These are phyloP conservation scores for Drosophila mercatorum DNA, from an alignment of 2,888 invertebrate genomes.

Conservation along the genomic window DNA sequence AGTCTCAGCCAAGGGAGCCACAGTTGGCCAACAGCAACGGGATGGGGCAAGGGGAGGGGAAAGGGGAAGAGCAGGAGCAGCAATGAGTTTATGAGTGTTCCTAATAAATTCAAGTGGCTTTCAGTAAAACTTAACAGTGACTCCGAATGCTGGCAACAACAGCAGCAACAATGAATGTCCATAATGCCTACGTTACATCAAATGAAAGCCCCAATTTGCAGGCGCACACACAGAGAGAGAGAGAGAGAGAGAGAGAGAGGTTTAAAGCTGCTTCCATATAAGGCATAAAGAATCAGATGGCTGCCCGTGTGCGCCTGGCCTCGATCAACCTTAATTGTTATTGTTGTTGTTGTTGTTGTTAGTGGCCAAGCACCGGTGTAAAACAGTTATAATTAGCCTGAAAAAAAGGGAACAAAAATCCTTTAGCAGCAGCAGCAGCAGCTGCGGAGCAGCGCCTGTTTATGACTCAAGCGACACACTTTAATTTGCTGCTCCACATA, in stretches of 20 bases:
- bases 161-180: slow-evolving; percentile 27
- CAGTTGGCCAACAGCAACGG: slow-evolving; percentile 1
- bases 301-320: slow-evolving; percentile 28
- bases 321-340: slow-evolving; percentile 29
- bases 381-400: slow-evolving; percentile 62
- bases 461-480: slow-evolving; percentile 35
- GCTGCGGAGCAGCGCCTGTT: slow-evolving; percentile 35
- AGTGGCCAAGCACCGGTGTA: slow-evolving; percentile 17
- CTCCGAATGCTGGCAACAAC: slow-evolving; percentile 29
- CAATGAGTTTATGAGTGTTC: slow-evolving; percentile 66
- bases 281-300: slow-evolving; percentile 36
- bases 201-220: slow-evolving; percentile 65
- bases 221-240: slow-evolving; percentile 21
- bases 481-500: slow-evolving; percentile 14
- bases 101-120: slow-evolving; percentile 78
- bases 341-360: slow-evolving; percentile 1
- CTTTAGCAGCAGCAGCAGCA: slow-evolving; percentile 12
- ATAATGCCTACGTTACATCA: slow-evolving; percentile 61
- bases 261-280: slow-evolving; percentile 42
- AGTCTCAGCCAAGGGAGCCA: not conserved
- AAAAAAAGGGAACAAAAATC: slow-evolving; percentile 29
- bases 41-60: slow-evolving; percentile 18
- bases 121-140: slow-evolving; percentile 72
- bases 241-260: slow-evolving; percentile 3
- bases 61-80: slow-evolving; percentile 21